Percentiles rank a stretch among this genome's conserved stretches.
phyloP scores from a whole-genome alignment of 2,888 invertebrate genomes.

The Anagyrus pseudococci region DNA sequence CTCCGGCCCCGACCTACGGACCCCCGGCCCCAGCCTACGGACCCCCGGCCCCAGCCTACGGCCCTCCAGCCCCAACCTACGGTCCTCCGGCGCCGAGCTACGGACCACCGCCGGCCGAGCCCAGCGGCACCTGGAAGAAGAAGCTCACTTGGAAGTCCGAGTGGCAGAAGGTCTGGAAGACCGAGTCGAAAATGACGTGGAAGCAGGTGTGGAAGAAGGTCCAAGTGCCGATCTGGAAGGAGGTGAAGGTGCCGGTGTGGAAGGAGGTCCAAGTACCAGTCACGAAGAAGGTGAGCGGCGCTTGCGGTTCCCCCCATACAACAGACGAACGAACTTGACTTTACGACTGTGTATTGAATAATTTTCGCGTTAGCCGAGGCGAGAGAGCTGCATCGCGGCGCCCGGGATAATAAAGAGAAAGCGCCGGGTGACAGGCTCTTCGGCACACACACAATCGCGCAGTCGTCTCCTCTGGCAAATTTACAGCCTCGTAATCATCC shows the following conservation, averaged over 20 bases:
- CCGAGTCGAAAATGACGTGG: constrained; percentile 76
- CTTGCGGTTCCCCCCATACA: no score
- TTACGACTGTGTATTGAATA: no score
- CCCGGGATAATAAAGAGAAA: no score
- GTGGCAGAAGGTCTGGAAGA: constrained; percentile 77
- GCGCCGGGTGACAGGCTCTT: no score
- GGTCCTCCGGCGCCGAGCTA: constrained; percentile 51
- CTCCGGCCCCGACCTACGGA: constrained; percentile 38
- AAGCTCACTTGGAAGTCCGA: constrained; percentile 85
- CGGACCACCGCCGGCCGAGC: no score
- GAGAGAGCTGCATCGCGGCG: no score
- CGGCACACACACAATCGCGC: no score
- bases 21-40: constrained; percentile 52
- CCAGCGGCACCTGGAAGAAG: constrained; percentile 80
- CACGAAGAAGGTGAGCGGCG: constrained; percentile 71
- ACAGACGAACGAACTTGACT: no score
- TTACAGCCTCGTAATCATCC: no score
- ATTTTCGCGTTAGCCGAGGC: no score
- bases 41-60: constrained; percentile 44
- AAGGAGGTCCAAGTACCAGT: constrained; percentile 80
- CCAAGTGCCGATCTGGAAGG: constrained; percentile 67
- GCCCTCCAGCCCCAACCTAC: constrained; percentile 43
- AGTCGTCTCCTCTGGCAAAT: no score
- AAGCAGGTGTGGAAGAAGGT: constrained; percentile 78
- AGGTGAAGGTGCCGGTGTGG: constrained; percentile 70